Percentiles rank a stretch among this genome's conserved stretches.
Evolutionary conservation across 2,797 vertebrate species (phyloP).

Genomic region (Hippocampus kuda): DNA sequence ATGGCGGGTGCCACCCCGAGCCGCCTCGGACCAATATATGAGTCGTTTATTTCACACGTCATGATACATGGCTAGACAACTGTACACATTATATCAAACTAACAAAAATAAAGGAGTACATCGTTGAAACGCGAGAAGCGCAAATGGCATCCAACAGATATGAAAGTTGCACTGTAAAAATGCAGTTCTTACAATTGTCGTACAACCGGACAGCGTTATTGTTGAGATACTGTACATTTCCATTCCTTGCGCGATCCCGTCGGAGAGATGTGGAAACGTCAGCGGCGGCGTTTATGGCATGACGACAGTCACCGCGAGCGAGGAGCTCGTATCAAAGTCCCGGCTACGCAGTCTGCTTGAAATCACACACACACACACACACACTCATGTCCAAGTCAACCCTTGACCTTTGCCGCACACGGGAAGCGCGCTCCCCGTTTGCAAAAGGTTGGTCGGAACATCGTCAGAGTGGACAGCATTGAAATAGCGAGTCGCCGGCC

Average conservation of each 20-base stretch:
- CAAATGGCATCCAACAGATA: constrained; percentile 69
- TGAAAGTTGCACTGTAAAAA: constrained; percentile 73
- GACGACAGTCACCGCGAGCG: constrained; percentile 61
- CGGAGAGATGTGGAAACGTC: constrained; percentile 54
- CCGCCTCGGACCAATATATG: constrained; percentile 65
- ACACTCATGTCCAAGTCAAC: constrained; percentile 31
- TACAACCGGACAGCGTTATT: constrained; percentile 72
- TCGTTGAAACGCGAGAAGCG: constrained; percentile 68
- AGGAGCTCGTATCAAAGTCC: constrained; percentile 64
- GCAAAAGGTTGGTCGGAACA: constrained; percentile 49
- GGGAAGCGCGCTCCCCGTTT: constrained; percentile 43
- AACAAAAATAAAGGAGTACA: constrained; percentile 72
- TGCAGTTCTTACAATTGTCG: constrained; percentile 70
- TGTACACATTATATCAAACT: constrained; percentile 74
- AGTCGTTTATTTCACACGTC: constrained; percentile 73
- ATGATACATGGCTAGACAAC: constrained; percentile 74
- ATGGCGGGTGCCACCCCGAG: constrained; percentile 57
- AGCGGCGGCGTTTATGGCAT: constrained; percentile 62
- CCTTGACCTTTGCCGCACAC: constrained; percentile 53
- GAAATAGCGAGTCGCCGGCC: constrained; percentile 61
- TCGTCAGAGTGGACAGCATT: constrained; percentile 57
- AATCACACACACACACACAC: constrained; percentile 52
- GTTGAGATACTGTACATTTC: constrained; percentile 73
- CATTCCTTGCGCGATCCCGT: constrained; percentile 59
- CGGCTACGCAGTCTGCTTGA: constrained; percentile 61